Conservation (phyloP, 2,888 invertebrate genomes). For the Stenolophus ochropezus region DNA sequence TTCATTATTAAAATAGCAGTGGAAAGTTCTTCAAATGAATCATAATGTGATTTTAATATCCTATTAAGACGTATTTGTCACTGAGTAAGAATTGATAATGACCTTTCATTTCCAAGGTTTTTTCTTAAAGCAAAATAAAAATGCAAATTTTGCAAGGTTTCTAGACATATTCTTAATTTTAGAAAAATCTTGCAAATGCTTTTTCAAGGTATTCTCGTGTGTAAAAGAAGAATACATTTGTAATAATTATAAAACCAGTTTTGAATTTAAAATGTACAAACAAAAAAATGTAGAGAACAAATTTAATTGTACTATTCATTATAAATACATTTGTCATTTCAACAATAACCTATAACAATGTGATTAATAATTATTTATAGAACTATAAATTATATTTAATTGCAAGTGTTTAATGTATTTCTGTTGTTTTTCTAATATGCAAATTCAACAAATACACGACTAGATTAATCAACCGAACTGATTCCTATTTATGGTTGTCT, state of each 20-base stretch:
- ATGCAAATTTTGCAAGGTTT: slow-evolving; percentile 40
- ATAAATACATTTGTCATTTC: not conserved
- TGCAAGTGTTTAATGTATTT: too few relatives aligned
- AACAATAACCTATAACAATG: too few relatives aligned
- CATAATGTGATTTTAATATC: slow-evolving; percentile 2
- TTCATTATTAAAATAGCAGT: not conserved
- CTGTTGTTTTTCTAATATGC: too few relatives aligned
- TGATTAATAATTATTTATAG: too few relatives aligned
- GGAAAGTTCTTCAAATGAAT: slow-evolving; percentile 8
- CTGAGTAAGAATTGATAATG: slow-evolving; percentile 8
- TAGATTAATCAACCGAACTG: too few relatives aligned
- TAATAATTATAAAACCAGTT: not conserved
- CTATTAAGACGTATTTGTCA: slow-evolving; percentile 21
- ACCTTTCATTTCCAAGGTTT: slow-evolving; percentile 25
- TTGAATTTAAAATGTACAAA: not conserved
- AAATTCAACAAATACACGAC: too few relatives aligned
- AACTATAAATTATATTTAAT: too few relatives aligned
- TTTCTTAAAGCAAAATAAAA: slow-evolving; percentile 1
- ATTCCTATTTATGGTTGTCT: too few relatives aligned
- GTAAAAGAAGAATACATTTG: not conserved
- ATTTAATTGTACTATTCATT: not conserved
- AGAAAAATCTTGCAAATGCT: too few relatives aligned
- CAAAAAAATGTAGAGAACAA: not conserved
- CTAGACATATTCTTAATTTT: not conserved
- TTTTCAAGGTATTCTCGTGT: not conserved